These are phyloP conservation scores for Diadema setosum DNA, from an alignment of 35 echinoderm and acorn worm genomes.

Conservation along the genomic window DNA sequence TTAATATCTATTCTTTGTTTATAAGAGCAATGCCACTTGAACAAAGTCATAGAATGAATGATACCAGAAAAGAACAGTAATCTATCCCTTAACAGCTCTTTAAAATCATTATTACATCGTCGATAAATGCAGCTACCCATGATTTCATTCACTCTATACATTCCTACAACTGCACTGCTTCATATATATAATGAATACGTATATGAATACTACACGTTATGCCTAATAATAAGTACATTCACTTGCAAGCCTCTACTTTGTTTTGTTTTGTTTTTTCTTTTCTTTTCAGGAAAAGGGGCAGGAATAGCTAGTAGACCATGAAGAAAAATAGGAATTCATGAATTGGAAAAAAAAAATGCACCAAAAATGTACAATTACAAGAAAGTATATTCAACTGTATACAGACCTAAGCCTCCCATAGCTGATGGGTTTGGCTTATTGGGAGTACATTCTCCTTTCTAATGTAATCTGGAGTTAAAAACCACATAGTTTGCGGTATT, in stretches of 20 bases:
- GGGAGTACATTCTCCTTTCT: neutral
- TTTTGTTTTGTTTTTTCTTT: too few relatives aligned
- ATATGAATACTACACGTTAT: neutral
- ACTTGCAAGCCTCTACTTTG: slow-evolving; percentile 7
- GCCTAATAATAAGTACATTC: neutral
- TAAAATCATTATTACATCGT: too few relatives aligned
- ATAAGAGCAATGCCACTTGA: too few relatives aligned
- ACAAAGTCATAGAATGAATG: too few relatives aligned
- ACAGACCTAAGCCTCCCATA: too few relatives aligned
- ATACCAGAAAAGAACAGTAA: too few relatives aligned
- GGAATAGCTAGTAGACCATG: neutral
- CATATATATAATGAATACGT: too few relatives aligned
- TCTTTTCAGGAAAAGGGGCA: neutral
- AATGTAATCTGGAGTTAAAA: neutral
- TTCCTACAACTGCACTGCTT: too few relatives aligned
- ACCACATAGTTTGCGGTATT: neutral
- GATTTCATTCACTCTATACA: too few relatives aligned
- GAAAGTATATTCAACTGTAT: neutral
- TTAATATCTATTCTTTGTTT: too few relatives aligned
- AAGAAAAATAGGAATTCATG: neutral
- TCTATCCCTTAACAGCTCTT: too few relatives aligned
- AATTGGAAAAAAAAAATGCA: neutral
- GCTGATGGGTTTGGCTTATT: too few relatives aligned
- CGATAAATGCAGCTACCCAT: slow-evolving; percentile 6
- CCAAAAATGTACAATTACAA: slow-evolving; percentile 7